Percentiles rank a stretch among this genome's conserved stretches.
phyloP scores from a whole-genome alignment of 2,797 vertebrate species.

The Pogoniulus pusillus region DNA sequence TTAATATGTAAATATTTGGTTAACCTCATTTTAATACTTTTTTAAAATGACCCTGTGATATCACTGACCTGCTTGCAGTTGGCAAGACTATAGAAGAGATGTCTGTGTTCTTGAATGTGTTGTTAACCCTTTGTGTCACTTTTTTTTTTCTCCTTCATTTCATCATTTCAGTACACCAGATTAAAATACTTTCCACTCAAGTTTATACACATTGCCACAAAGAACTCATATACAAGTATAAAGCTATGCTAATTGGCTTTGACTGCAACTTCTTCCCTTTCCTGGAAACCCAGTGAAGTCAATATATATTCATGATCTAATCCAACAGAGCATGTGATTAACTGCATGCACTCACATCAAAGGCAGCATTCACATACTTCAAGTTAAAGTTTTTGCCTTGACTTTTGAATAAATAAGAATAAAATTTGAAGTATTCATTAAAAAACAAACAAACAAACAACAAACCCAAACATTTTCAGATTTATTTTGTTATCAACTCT shows the following conservation, averaged over 20 bases:
- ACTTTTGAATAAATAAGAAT: not conserved
- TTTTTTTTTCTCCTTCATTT: not conserved
- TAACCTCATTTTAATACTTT: not conserved
- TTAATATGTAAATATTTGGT: not conserved
- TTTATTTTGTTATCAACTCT: not conserved
- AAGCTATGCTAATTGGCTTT: not conserved
- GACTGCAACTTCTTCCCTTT: not conserved
- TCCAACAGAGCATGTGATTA: not conserved
- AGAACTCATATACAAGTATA: not conserved
- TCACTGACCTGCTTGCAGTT: not conserved
- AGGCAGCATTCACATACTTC: not conserved
- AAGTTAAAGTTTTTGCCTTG: not conserved
- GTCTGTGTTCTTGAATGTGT: not conserved
- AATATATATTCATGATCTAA: not conserved
- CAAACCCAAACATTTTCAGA: not conserved
- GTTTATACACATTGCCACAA: not conserved
- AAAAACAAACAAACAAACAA: no score
- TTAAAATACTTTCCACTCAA: not conserved
- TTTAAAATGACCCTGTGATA: not conserved
- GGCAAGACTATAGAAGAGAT: not conserved
- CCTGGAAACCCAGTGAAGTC: not conserved
- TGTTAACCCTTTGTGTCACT: rapidly evolving
- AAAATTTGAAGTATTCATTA: not conserved
- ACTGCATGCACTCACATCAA: not conserved
- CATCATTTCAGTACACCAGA: not conserved